phyloP scores from a whole-genome alignment of 2,888 invertebrate species.

The Periphyllus acericola region DNA sequence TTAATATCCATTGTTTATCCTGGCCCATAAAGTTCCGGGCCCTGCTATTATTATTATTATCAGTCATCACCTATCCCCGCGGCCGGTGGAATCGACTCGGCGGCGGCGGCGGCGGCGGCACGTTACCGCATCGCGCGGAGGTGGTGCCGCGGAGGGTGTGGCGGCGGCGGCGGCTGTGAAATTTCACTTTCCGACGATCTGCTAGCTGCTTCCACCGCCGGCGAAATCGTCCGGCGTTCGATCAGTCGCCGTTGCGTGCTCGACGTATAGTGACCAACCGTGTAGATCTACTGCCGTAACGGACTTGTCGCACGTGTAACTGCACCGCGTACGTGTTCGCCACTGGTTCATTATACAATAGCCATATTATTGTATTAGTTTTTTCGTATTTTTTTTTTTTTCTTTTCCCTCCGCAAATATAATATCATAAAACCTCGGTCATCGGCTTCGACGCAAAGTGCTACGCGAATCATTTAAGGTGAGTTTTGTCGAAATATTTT shows the following conservation, averaged over 20 bases:
- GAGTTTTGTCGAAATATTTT: background rate
- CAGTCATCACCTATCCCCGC: no score
- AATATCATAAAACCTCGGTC: background rate
- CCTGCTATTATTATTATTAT: no score
- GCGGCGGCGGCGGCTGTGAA: conserved; percentile 12
- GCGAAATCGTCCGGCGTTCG: background rate
- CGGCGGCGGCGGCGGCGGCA: background rate
- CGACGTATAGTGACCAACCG: conserved; percentile 36
- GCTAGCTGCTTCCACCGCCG: background rate
- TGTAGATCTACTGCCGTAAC: conserved; percentile 6
- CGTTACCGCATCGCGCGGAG: background rate
- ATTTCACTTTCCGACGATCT: conserved; percentile 57
- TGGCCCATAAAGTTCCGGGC: no score
- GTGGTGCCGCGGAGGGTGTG: background rate
- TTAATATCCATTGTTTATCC: no score
- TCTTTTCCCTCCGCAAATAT: background rate
- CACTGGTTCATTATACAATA: background rate
- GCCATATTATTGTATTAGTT: no score
- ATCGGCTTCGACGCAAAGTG: conserved; percentile 8
- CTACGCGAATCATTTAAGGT: conserved; percentile 19
- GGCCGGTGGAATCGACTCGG: no score
- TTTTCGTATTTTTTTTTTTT: background rate
- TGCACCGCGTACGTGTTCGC: background rate
- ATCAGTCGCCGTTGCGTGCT: conserved; percentile 60
- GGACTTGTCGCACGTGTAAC: conserved; percentile 29